Evolutionary conservation across 2,888 invertebrate genomes (phyloP), one percentile per base, ranked within the genome.

Genomic region (Calliopum simillimum): DNA sequence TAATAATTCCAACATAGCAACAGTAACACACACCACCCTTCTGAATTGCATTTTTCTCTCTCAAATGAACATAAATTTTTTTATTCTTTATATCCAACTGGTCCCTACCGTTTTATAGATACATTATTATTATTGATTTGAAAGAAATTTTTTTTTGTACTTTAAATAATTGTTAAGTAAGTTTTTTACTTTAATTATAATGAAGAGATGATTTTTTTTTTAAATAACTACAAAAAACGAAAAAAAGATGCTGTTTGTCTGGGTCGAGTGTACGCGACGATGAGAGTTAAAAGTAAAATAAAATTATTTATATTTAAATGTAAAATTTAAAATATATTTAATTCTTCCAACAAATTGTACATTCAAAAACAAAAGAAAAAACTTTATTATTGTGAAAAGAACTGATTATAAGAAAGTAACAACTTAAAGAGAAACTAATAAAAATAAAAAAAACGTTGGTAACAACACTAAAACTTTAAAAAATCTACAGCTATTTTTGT

Each of bases 371-470:
- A n/a, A n/a, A n/a, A n/a, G n/a, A 12, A 49, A 55, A 77, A 77
- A 74, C 81, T 81, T 79, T 79, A 80, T 77, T 64, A 69, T 74
- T 73, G 70, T 74, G 74, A 79, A 83, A 82, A 83, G 83, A 83
- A 82, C 82, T 82, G 83, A 82, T 83, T 81, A 68, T 68, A 81
- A 79, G 78, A 75, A 82, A 78, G 77, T 81, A 74, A 80, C 43
- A 55, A 63, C 43, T 41, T 62, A 61, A 75, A 72, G 62, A 68
- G 51, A 68, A 71, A 74, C 16, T 49, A 62, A 65, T 58, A 58
- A 72, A 62, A 49, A 64, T 16, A 46, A 67, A 80, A 74, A 77
- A 69, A 78, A 71, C 71, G 76, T 82, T 82, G 82, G 79, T 77
- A 79, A 77, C 80, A 78, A 82, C 81, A 78, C 76, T 77, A 82